Evolutionary conservation across 1,140 invertebrate genomes (phyloP).

Genomic region (Neoseiulus cucumeris): DNA sequence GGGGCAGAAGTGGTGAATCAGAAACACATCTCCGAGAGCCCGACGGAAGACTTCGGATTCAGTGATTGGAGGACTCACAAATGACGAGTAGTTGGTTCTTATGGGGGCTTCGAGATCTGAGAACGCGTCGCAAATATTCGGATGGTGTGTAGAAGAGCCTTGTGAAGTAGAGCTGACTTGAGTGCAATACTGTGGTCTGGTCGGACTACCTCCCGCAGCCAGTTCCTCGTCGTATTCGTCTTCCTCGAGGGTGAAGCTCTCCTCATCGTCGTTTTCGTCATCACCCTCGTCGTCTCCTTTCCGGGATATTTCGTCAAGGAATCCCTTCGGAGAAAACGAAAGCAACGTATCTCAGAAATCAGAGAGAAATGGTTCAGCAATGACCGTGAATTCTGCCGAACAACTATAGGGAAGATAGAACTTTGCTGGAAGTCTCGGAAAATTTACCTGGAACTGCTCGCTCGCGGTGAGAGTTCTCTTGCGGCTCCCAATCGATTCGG

Average conservation of each 20-base stretch:
- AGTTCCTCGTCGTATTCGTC: slow-evolving; percentile 15
- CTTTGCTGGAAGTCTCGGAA: neutral
- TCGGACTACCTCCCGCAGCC: slow-evolving; percentile 10
- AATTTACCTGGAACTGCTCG: slow-evolving; percentile 18
- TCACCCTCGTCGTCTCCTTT: slow-evolving; percentile 14
- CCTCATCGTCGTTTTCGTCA: slow-evolving; percentile 15
- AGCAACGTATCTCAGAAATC: slow-evolving; percentile 11
- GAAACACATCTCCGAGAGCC: too few relatives aligned
- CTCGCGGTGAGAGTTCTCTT: slow-evolving; percentile 17
- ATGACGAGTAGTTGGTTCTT: neutral
- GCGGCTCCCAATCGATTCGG: neutral
- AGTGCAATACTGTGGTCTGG: neutral
- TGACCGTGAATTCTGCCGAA: slow-evolving; percentile 10
- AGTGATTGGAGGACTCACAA: neutral
- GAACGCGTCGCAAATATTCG: slow-evolving; percentile 4
- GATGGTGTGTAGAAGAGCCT: neutral
- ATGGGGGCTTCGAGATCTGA: neutral
- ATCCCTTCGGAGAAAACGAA: slow-evolving; percentile 15
- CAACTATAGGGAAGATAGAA: neutral
- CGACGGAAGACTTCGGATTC: too few relatives aligned
- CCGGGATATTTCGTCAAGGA: slow-evolving; percentile 18
- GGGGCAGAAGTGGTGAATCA: too few relatives aligned
- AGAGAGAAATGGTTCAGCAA: neutral
- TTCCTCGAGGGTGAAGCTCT: slow-evolving; percentile 16
- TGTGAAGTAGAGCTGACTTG: neutral